These are phyloP conservation scores for Agelastica alni DNA, from an alignment of 2,888 invertebrate genomes.

Conservation along the genomic window DNA sequence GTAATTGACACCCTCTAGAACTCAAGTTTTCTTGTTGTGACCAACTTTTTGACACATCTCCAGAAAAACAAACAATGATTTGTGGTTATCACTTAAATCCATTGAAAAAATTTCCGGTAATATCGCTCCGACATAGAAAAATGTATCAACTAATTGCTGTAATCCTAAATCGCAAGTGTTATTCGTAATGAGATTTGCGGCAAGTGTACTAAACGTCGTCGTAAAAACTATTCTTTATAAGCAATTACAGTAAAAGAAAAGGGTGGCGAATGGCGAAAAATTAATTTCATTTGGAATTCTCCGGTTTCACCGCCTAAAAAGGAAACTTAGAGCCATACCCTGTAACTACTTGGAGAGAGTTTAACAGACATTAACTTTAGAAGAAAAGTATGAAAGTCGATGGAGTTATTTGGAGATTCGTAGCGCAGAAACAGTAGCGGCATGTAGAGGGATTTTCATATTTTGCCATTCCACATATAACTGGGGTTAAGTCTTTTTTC, in stretches of 20 bases:
- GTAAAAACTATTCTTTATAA: conserved; percentile 23
- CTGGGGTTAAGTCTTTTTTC: too few relatives aligned
- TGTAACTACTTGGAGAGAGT: conserved; percentile 35
- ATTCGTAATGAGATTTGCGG: conserved; percentile 22
- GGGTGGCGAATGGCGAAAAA: conserved; percentile 38
- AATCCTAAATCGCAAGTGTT: conserved; percentile 14
- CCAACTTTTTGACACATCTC: too few relatives aligned
- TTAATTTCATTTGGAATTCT: conserved; percentile 40
- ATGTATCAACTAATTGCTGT: conserved; percentile 8
- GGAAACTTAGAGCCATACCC: conserved; percentile 38
- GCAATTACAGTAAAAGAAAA: conserved; percentile 28
- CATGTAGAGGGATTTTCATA: too few relatives aligned
- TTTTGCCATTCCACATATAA: too few relatives aligned
- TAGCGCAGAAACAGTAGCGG: conserved; percentile 1
- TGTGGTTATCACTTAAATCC: not conserved
- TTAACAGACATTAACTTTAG: conserved; percentile 48
- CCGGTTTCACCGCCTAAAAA: conserved; percentile 33
- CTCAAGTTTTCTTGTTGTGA: too few relatives aligned
- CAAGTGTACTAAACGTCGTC: conserved; percentile 21
- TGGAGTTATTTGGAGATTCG: conserved; percentile 40
- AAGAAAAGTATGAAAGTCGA: conserved; percentile 45
- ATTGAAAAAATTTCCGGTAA: too few relatives aligned
- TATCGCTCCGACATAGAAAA: too few relatives aligned
- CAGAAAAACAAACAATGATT: not conserved
- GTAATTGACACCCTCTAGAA: too few relatives aligned